Evolutionary conservation across 2,888 invertebrate genomes (phyloP).

Genomic region (Lycia hirtaria): DNA sequence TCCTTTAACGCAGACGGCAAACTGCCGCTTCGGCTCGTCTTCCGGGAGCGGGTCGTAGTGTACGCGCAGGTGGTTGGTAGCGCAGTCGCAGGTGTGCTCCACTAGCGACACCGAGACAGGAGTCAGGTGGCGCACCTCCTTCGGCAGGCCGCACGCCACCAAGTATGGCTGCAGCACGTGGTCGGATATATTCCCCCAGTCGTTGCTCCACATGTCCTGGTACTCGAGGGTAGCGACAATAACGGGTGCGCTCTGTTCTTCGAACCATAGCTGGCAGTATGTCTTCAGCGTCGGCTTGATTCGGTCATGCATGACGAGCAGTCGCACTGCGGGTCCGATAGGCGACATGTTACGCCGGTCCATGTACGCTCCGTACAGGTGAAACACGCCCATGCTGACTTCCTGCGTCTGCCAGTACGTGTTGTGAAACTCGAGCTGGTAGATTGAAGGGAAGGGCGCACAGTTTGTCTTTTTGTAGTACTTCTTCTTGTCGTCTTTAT

Average conservation of each 20-base stretch:
- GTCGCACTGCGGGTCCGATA: conserved; percentile 93
- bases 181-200: conserved; percentile 97
- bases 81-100: conserved; percentile 93
- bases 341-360: conserved; percentile 91
- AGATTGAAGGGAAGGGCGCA: conserved; percentile 94
- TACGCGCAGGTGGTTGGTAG: conserved; percentile 93
- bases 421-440: conserved; percentile 96
- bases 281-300: conserved; percentile 93
- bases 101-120: conserved; percentile 95
- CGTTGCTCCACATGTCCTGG: conserved; percentile 97
- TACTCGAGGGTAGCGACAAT: conserved; percentile 94
- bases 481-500: conserved; percentile 91
- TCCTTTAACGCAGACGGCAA: conserved; percentile 97
- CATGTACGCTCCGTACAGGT: conserved; percentile 95
- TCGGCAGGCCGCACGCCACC: conserved; percentile 94
- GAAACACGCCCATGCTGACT: conserved; percentile 94
- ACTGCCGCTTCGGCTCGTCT: conserved; percentile 88
- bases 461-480: conserved; percentile 89
- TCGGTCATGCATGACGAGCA: conserved; percentile 95
- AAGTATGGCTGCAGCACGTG: conserved; percentile 96
- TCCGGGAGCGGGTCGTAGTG: conserved; percentile 89
- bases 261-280: conserved; percentile 96
- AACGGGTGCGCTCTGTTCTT: conserved; percentile 92
- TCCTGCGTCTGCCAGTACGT: conserved; percentile 96
- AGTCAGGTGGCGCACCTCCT: conserved; percentile 88